A percentile compares a stretch with the other conserved stretches of the same genome.
phyloP scores from a whole-genome alignment of 2,113 vertebrate genomes.

The Coptodon rendalli region DNA sequence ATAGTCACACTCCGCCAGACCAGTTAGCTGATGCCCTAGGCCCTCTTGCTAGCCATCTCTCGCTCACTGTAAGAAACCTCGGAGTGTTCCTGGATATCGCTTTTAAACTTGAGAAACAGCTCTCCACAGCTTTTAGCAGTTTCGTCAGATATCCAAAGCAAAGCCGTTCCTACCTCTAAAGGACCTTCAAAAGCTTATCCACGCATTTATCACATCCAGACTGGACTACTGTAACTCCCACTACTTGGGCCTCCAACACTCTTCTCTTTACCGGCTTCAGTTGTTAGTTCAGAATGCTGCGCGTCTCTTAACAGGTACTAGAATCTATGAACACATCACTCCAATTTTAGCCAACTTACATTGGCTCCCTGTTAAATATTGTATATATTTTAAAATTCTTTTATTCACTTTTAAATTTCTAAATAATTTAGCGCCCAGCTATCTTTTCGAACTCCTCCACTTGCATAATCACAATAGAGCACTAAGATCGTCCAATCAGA shows the following conservation, averaged over 20 bases:
- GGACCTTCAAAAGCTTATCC: neutral
- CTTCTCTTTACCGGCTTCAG: neutral
- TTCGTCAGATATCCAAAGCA: neutral
- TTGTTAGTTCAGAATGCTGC: neutral
- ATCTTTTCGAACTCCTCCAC: neutral
- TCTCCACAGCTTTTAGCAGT: neutral
- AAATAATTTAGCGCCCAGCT: neutral
- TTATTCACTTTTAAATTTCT: neutral
- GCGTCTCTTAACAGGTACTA: rapidly evolving
- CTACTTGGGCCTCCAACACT: neutral
- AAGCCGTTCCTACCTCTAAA: neutral
- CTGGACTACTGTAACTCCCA: neutral
- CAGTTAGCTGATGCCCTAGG: neutral
- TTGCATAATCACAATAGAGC: neutral
- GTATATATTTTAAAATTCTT: neutral
- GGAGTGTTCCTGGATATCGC: neutral
- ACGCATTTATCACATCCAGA: neutral
- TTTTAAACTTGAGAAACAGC: neutral
- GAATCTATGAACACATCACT: neutral
- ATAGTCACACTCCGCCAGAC: neutral
- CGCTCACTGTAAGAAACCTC: neutral
- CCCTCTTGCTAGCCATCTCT: neutral
- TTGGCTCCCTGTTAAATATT: neutral
- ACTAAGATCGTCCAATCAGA: neutral
- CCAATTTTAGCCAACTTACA: neutral